phyloP scores from a whole-genome alignment of 92 coral and sea anemone genomes.

The Meandrina meandrites region DNA sequence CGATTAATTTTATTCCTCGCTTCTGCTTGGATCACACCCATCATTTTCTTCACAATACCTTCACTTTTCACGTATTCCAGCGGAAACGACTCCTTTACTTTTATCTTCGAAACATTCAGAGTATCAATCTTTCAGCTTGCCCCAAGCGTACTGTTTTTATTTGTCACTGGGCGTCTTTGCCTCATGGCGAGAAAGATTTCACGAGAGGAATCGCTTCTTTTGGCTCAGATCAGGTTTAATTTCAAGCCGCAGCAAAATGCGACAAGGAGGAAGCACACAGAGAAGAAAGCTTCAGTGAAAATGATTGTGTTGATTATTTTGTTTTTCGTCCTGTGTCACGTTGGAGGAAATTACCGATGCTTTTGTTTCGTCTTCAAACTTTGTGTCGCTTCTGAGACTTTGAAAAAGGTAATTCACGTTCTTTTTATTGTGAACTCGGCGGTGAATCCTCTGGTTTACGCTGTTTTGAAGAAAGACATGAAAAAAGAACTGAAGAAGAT shows the following conservation, averaged over 20 bases:
- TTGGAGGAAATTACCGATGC: slow-evolving; percentile 39
- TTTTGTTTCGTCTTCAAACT: slow-evolving; percentile 33
- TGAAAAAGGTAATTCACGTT: slow-evolving; percentile 13
- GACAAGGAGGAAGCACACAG: not conserved
- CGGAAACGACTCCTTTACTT: not conserved
- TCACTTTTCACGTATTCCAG: slow-evolving; percentile 5
- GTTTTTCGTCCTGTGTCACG: slow-evolving; percentile 30
- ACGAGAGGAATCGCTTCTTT: slow-evolving; percentile 10
- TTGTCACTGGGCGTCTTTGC: slow-evolving; percentile 15
- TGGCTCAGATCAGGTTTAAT: slow-evolving; percentile 28
- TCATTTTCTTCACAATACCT: slow-evolving; percentile 25
- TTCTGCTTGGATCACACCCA: slow-evolving; percentile 18
- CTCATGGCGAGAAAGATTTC: slow-evolving; percentile 9
- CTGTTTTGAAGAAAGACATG: slow-evolving; percentile 28
- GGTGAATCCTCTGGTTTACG: slow-evolving; percentile 25
- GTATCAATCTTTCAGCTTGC: slow-evolving; percentile 29
- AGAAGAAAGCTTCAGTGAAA: slow-evolving; percentile 22
- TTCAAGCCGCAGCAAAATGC: not conserved
- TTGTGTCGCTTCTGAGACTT: slow-evolving; percentile 1
- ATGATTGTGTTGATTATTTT: slow-evolving; percentile 21
- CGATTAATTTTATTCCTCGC: not conserved
- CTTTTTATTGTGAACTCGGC: slow-evolving; percentile 33
- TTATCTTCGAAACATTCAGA: slow-evolving; percentile 22
- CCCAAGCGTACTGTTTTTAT: slow-evolving; percentile 27
- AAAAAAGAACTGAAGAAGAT: slow-evolving; percentile 19